These are phyloP conservation scores for Heliconius hortense DNA, from an alignment of 2,888 invertebrate species.

Conservation along the genomic window DNA sequence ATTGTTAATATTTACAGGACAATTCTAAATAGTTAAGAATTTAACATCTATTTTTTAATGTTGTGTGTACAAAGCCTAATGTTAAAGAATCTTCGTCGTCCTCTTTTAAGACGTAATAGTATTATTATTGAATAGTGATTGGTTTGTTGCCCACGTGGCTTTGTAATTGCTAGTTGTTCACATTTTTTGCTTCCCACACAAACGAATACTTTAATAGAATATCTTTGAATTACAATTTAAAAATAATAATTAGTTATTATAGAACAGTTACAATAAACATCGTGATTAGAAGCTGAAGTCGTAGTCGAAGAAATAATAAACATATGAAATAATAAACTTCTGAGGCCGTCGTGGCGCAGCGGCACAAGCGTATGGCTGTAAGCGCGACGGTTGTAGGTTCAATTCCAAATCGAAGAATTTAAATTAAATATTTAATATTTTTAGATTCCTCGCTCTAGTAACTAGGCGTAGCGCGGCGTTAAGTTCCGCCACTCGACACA, in stretches of 20 bases:
- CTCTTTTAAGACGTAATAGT: slow-evolving; percentile 15
- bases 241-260: slow-evolving; percentile 2
- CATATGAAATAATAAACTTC: too few species aligned
- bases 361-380: too few species aligned
- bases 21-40: background rate
- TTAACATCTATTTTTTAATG: background rate
- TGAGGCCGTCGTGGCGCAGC: too few species aligned
- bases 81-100: slow-evolving; percentile 2
- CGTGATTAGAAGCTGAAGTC: background rate
- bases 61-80: slow-evolving; percentile 13
- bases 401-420: too few species aligned
- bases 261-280: background rate
- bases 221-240: background rate
- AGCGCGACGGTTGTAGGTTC: too few species aligned
- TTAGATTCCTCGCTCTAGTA: too few species aligned
- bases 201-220: slow-evolving; percentile 2
- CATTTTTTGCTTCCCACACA: slow-evolving; percentile 23
- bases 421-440: too few species aligned
- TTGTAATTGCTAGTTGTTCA: slow-evolving; percentile 9
- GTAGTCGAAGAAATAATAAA: background rate
- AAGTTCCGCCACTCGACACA: too few species aligned
- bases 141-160: slow-evolving; percentile 32
- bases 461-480: too few species aligned
- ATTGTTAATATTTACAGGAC: too few species aligned
- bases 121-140: slow-evolving; percentile 38